These are phyloP conservation scores for Prosopocoilus inquinatus DNA, from an alignment of 2,888 invertebrate species.

Conservation along the genomic window DNA sequence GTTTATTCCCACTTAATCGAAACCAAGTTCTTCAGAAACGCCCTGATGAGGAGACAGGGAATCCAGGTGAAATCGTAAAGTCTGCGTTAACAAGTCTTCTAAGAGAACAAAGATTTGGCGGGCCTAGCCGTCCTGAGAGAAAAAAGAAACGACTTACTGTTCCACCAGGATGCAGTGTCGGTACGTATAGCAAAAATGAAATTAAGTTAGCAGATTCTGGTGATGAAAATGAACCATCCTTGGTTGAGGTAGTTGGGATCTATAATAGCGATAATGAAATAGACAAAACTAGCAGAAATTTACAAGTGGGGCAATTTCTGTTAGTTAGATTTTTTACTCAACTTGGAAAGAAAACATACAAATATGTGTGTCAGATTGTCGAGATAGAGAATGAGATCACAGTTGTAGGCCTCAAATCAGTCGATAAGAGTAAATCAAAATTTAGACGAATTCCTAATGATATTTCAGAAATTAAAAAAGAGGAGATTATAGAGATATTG, in stretches of 20 bases:
- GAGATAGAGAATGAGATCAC: no score
- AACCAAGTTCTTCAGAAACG: neutral
- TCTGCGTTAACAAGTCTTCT: neutral
- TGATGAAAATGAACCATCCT: neutral
- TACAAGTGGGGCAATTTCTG: neutral
- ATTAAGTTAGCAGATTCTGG: no score
- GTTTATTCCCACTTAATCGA: neutral
- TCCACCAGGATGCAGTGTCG: neutral
- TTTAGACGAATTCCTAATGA: no score
- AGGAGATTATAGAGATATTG: no score
- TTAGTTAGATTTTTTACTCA: neutral
- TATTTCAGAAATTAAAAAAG: no score
- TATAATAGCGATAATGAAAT: neutral
- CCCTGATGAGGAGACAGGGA: neutral
- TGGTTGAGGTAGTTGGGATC: neutral
- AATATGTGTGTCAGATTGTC: neutral
- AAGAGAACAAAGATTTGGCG: neutral
- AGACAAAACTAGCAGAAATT: no score
- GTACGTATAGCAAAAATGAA: no score
- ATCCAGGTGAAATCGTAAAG: neutral
- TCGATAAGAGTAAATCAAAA: neutral
- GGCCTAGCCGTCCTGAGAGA: neutral
- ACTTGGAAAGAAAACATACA: neutral
- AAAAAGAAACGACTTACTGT: neutral
- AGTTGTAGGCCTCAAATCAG: neutral